Evolutionary conservation across 2,113 vertebrate species (phyloP).

Genomic region (Tyrannus savana): DNA sequence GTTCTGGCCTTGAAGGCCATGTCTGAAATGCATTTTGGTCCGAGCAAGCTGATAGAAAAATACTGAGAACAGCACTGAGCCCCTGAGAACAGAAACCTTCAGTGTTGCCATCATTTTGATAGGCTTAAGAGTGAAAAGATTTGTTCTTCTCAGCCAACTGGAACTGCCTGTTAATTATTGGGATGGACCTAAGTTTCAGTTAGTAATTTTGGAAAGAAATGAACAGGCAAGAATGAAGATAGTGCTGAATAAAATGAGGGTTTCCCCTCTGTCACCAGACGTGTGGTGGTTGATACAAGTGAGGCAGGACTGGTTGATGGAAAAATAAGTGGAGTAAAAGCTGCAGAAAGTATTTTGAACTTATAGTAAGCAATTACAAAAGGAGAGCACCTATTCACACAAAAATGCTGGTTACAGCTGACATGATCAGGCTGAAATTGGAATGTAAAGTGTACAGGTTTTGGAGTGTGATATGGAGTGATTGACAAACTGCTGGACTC

Average conservation of each 20-base stretch:
- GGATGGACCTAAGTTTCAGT: not conserved
- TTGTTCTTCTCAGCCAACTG: not conserved
- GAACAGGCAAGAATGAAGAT: not conserved
- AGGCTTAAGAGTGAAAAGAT: not conserved
- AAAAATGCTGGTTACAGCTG: not conserved
- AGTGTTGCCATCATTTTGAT: not conserved
- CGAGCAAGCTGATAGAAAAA: not conserved
- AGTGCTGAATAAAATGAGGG: not conserved
- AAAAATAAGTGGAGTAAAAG: not conserved
- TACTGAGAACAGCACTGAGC: not conserved
- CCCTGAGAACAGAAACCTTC: not conserved
- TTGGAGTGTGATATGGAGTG: not conserved
- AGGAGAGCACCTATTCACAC: not conserved
- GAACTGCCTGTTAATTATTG: not conserved
- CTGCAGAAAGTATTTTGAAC: not conserved
- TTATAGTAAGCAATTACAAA: not conserved
- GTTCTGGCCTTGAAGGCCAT: not conserved
- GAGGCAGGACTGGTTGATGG: not conserved
- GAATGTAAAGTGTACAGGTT: not conserved
- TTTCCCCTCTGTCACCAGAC: not conserved
- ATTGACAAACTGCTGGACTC: not conserved
- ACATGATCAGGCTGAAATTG: not conserved
- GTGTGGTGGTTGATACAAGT: not conserved
- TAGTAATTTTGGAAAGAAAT: not conserved
- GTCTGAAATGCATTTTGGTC: accelerated